Evolutionary conservation across 2,113 vertebrate species (phyloP).

Genomic region (Orycteropus afer): DNA sequence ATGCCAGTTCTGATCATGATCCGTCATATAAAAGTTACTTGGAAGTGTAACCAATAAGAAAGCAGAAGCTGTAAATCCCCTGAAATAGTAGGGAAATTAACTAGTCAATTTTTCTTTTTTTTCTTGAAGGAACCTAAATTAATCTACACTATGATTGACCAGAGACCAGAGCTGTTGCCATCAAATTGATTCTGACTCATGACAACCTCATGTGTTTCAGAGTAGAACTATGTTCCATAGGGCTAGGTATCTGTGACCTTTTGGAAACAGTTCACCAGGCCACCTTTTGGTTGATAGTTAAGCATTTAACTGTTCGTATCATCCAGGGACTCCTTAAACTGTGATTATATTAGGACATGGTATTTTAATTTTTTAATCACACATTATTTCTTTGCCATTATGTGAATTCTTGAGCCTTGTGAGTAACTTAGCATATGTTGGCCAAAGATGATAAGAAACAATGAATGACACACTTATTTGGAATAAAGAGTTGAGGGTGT

Average conservation of each 20-base stretch:
- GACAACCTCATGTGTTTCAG: not conserved
- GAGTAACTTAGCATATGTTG: constrained; percentile 14
- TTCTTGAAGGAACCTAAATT: not conserved
- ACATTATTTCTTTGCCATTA: not conserved
- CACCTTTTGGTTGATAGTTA: not conserved
- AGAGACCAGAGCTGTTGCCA: not conserved
- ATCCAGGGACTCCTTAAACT: not conserved
- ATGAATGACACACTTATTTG: not conserved
- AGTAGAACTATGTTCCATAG: not conserved
- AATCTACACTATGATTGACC: not conserved
- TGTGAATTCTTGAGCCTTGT: constrained; percentile 3
- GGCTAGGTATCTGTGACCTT: not conserved
- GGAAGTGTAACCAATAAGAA: not conserved
- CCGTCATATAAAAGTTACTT: not conserved
- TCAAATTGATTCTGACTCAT: too few relatives aligned
- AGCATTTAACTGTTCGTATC: not conserved
- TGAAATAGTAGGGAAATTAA: not conserved
- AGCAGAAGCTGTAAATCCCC: not conserved
- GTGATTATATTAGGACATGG: not conserved
- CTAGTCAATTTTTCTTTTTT: not conserved
- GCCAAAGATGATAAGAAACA: not conserved
- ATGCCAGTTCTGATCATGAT: not conserved
- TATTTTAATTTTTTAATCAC: constrained; percentile 25
- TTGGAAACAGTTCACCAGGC: not conserved
- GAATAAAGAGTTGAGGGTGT: not conserved